Conservation (phyloP, 1,140 invertebrate genomes). For the Apis mellifera region Amel_HAv3.1 CM009931.2:21144501-21145000, state of each 20-base stretch:
- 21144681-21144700: conserved; percentile 58
- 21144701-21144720: conserved; percentile 24
- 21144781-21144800: conserved; percentile 43
- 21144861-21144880: conserved; percentile 23
- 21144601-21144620: conserved; percentile 40
- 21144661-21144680: conserved; percentile 40
- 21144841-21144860: conserved; percentile 11
- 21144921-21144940: too few relatives aligned
- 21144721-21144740: background rate
- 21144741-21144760: conserved; percentile 11
- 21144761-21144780: too few relatives aligned
- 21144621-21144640: conserved; percentile 58
- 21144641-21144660: conserved; percentile 71
- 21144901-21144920: too few relatives aligned
- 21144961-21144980: too few relatives aligned
- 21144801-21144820: conserved; percentile 46
- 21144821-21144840: background rate
- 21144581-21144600: conserved; percentile 58
- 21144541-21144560: conserved; percentile 44
- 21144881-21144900: too few relatives aligned
- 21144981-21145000: too few relatives aligned
- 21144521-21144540: too few relatives aligned
- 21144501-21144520: too few relatives aligned
- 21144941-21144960: too few relatives aligned
- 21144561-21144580: conserved; percentile 46